phyloP scores from a whole-genome alignment of 2,113 vertebrate species.

The Semicossyphus pulcher region DNA sequence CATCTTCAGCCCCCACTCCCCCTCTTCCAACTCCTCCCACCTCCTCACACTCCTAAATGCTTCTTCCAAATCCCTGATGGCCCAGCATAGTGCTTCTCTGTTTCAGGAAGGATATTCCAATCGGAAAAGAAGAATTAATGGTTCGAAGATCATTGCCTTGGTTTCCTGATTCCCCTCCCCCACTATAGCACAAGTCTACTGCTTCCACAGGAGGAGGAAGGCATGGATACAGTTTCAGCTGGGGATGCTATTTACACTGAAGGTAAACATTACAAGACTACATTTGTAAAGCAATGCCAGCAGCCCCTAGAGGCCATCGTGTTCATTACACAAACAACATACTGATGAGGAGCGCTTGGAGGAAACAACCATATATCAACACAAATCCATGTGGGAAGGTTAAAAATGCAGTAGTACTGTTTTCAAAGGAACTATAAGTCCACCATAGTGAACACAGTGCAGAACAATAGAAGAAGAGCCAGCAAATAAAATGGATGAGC shows the following conservation, averaged over 20 bases:
- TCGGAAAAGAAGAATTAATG: conserved; percentile 57
- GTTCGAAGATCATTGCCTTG: conserved; percentile 42
- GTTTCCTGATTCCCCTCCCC: conserved; percentile 54
- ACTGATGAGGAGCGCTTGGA: background rate
- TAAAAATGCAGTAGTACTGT: background rate
- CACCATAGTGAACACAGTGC: background rate
- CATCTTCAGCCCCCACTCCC: conserved; percentile 5
- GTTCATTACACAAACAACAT: conserved; percentile 3
- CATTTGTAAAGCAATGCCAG: background rate
- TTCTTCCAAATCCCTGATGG: conserved; percentile 48
- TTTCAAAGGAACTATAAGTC: no score
- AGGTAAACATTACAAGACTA: conserved; percentile 4
- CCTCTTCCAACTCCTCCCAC: background rate
- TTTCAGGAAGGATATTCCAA: conserved; percentile 66
- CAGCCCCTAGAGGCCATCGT: background rate
- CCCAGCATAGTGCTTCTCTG: conserved; percentile 52
- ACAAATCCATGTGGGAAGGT: no score
- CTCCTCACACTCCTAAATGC: conserved; percentile 1
- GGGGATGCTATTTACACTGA: conserved; percentile 13
- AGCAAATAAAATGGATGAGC: background rate
- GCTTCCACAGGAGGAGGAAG: conserved; percentile 35
- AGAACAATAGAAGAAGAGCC: background rate
- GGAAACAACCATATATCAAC: background rate
- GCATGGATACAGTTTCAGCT: conserved; percentile 37
- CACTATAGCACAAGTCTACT: background rate